Evolutionary conservation across 2,888 invertebrate genomes (phyloP), one percentile per base, ranked within the genome.

Genomic region (Sicus ferrugineus): DNA sequence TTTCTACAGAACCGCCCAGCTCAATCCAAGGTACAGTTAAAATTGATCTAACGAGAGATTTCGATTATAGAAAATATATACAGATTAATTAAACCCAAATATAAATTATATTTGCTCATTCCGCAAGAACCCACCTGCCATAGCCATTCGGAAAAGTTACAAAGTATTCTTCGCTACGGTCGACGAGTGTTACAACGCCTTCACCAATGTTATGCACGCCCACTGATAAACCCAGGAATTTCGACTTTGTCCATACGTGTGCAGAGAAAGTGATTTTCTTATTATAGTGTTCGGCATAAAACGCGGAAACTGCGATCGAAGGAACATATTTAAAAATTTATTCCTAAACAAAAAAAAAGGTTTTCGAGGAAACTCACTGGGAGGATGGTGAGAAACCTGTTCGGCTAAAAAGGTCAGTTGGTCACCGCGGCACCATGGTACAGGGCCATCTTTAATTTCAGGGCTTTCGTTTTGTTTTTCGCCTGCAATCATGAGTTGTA

Each of bases 371-470:
- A 16, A 21, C 61, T 86, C 87, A 94, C 94, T 95, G 75, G 98
- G 98, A 56, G 98, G 99, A 87, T 99, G 99, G 87, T 99, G 99
- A 9, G 97, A 98, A 14, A 98, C 98, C 87, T 99, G 99, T 84
- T 99, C 99, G 3, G 99, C 96, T 62, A 98, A 90, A 86, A 99
- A 99, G 7, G 93, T 91, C 11, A 99, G 87, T 83, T 98, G 95
- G 86, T 94, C 91, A 58, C 90, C 90, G 9, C 89, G 89, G 77
- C 95, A 95, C 94, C 97, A 97, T 0, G 96, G 95, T 50, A 97
- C 90, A 1, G 97, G 97, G 0, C 96, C 96, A 78, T 94, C 94
- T 11, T 87, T 86, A 11, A 91, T 90, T n/a, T 78, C 75, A 31
- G 74, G 70, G 11, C 38, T 52, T 14, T 72, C 73, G 68, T 82